Evolutionary conservation across 92 coral and sea anemone species (phyloP), one percentile per base, ranked within the genome.

Genomic region (Palythoa heliodiscus): DNA sequence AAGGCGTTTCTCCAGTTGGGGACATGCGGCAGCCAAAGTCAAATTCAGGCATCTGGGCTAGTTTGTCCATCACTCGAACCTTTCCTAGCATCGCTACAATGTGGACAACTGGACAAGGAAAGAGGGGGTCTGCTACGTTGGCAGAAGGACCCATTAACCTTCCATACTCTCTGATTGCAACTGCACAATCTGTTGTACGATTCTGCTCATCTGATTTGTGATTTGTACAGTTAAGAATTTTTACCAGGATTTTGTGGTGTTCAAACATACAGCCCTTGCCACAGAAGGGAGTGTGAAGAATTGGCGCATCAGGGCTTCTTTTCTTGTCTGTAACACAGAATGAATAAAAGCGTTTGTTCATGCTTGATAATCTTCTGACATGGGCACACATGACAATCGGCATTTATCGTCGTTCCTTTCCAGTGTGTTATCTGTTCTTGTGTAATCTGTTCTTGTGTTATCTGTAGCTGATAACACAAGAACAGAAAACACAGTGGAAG

Each of bases 241-340:
- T 70, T 63, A 80, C 17, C 22, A 80, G 61, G 16, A 80, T 20
- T 25, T 80, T 48, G 61, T 80, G 84, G 54, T 80, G 84, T 2
- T 80, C 84, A 22, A 80, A 68, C 23, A 52, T 58, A 24, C 84
- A 80, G 39, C 73, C 84, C 74, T 80, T 80, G 55, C 84, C 84
- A 66, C 84, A 80, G 84, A 80, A 80, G 13, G 84, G 84, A 15
- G 84, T 80, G 63, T 80, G 84, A 20, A 80, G 84, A 43, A 80
- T 47, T 6, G 84, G 84, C 24, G 43, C 43, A 7, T 66, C 84
- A 43, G 13, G 54, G 22, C 38, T 68, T 68, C 84, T 64, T 47
- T 48, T 80, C 84, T 66, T 80, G 75, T 80, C 84, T 80, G 22
- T 23, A 2, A 80, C 6, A 80, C 23, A 66, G 23, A 7, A 23